Base-by-base conservation (phyloP, 2,797 vertebrate species). In the Channa striata region DNA sequence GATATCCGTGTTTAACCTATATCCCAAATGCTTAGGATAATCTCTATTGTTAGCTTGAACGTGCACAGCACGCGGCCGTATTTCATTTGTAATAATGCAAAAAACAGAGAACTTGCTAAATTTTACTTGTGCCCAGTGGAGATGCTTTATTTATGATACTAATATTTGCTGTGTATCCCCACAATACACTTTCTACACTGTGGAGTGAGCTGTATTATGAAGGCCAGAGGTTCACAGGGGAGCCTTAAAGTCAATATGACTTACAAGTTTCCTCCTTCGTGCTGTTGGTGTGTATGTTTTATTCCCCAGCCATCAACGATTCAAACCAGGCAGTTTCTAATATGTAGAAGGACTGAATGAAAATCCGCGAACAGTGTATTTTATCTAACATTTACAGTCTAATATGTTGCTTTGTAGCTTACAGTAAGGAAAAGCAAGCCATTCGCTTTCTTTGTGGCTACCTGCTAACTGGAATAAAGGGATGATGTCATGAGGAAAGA, bases 401-500 rank as follows among this genome's bases (percentile, higher is more conserved):
- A 5, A 44, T 63, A 6, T 72, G 20, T 43, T 34, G 11, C 8
- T 48, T 12, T 62, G 17, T 46, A 54, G 2, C 23, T 10, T 6
- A 8, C 59, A 30, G n/a, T n/a, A 30, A 30, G 25, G 25, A 30
- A 30, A n/a, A n/a, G n/a, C n/a, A n/a, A n/a, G n/a, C 33, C 4
- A 2, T 4, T 40, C 11, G 58, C 9, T 71, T 57, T 52, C 6
- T 47, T 12, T 63, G 8, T 30, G 46, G 54, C 33, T 53, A 14
- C 57, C 51, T 68, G 49, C 42, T 57, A 62, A 53, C 63, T 52
- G 44, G 19, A 46, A 46, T 59, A 47, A 69, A 80, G 21, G 9
- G 62, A 77, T 91, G 88, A 91, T 82, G 76, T 87, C 65, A 89
- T 83, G 57, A 74, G 48, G 67, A 53, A 57, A 49, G 56, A 75